Evolutionary conservation across 2,113 vertebrate species (phyloP).

Genomic region (Leuciscus idus): DNA sequence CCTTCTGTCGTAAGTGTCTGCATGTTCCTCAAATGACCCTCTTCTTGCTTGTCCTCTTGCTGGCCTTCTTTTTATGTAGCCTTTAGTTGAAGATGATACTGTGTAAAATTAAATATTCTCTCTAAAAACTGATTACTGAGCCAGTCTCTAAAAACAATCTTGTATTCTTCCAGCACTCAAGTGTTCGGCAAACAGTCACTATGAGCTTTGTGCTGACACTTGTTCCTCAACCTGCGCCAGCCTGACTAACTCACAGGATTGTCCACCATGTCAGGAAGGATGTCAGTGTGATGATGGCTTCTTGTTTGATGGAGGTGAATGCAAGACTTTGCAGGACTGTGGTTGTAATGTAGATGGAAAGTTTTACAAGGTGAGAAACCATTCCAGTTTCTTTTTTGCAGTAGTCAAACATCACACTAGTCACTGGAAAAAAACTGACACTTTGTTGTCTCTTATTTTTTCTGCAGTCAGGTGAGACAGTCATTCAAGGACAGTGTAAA

Average conservation of each 20-base stretch:
- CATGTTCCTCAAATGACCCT: no score
- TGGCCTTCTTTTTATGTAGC: background rate
- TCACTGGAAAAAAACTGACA: background rate
- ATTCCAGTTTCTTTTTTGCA: background rate
- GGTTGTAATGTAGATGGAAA: conserved; percentile 61
- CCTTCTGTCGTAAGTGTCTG: conserved; percentile 77
- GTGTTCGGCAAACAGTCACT: conserved; percentile 67
- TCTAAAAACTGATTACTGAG: background rate
- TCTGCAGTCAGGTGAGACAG: conserved; percentile 52
- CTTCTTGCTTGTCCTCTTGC: background rate
- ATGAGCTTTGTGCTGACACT: conserved; percentile 64
- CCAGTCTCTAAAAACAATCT: background rate
- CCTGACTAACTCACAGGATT: conserved; percentile 45
- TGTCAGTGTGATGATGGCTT: conserved; percentile 69
- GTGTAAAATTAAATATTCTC: background rate
- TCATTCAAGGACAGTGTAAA: conserved; percentile 41
- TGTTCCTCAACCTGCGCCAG: conserved; percentile 65
- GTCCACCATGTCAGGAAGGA: conserved; percentile 69
- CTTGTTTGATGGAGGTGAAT: conserved; percentile 62
- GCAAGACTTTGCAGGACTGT: conserved; percentile 61
- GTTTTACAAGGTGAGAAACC: conserved; percentile 59
- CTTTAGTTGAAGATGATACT: background rate
- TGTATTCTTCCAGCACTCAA: conserved; percentile 57
- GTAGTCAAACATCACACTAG: background rate
- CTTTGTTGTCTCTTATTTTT: background rate